Evolutionary conservation across 2,888 invertebrate species (phyloP), one percentile per base, ranked within the genome.

Genomic region (Lottia scabra): DNA sequence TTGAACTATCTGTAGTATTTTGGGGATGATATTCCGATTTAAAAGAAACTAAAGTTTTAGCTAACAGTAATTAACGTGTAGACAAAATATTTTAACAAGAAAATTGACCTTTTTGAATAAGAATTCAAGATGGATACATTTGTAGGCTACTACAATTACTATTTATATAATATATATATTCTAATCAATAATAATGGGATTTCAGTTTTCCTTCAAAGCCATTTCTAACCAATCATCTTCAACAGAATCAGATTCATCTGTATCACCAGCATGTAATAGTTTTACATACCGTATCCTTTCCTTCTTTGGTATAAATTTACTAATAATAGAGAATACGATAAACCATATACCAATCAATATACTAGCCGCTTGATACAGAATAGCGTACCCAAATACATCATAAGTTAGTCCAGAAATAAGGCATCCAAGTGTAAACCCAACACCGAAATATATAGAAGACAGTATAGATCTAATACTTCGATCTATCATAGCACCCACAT

Each of bases 141-240:
- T n/a, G n/a, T n/a, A n/a, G n/a, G 38, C 38, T 8, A 38, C 10
- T 4, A 8, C 10, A 38, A 8, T 38, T 38, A 30, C 30, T 30
- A 5, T 30, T 2, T 4, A 4, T 30, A 5, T 5, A 4, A 10
- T 38, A 38, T 10, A 8, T 8, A 1, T 38, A 38, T 38, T 38
- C 5, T 38, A 38, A 38, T 38, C 38, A 38, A 38, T 38, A 38
- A 38, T 38, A 38, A 38, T 10, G 10, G 38, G 38, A 38, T 23
- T 23, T 56, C 56, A 56, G 23, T 78, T 74, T 8, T 84, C 83
- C 74, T 85, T 86, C 38, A 87, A 73, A 27, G 87, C 87, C 75
- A 84, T 81, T 75, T 87, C 86, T 63, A 87, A 73, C 87, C 87
- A 87, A 73, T 87, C 87, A 80, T 86, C 85, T 71, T 83, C 83